A percentile compares a stretch with the other conserved stretches of the same genome.
Conservation (phyloP, 2,888 invertebrate genomes). For the Stramonita haemastoma region DNA sequence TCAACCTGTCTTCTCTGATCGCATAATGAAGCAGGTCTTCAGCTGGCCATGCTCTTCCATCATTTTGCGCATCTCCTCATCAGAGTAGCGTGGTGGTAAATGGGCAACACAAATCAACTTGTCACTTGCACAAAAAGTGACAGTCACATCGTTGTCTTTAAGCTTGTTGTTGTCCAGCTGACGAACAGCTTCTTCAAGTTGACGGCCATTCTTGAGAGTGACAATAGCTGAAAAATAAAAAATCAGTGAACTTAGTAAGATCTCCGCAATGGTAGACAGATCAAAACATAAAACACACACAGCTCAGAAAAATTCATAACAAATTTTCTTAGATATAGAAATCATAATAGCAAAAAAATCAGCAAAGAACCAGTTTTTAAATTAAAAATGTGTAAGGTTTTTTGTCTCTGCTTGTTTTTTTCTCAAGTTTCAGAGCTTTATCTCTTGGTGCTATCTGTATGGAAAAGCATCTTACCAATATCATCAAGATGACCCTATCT, state of each 20-base stretch:
- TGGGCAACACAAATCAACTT: conserved; percentile 80
- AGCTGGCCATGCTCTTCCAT: conserved; percentile 78
- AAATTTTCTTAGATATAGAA: no score
- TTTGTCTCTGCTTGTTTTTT: no score
- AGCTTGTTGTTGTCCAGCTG: conserved; percentile 60
- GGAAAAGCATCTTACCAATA: no score
- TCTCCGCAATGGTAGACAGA: not conserved
- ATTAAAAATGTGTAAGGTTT: no score
- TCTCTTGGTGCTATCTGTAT: no score
- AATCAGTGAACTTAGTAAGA: not conserved
- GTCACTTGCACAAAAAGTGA: conserved; percentile 78
- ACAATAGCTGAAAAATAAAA: conserved; percentile 64
- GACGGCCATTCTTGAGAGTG: conserved; percentile 64
- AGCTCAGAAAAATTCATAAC: not conserved
- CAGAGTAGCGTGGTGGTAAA: conserved; percentile 78
- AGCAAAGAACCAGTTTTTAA: no score
- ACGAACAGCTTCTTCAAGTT: conserved; percentile 65
- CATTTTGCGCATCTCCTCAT: conserved; percentile 78
- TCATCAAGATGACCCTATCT: no score
- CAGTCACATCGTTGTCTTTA: conserved; percentile 72
- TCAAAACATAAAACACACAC: not conserved
- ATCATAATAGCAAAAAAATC: no score
- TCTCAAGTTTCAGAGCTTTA: no score
- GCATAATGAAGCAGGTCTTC: conserved; percentile 79
- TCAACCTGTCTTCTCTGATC: conserved; percentile 77